Percentiles rank a stretch among this genome's conserved stretches.
Conservation (phyloP, 2,888 invertebrate species). For the Stenichneumon culpator region DNA sequence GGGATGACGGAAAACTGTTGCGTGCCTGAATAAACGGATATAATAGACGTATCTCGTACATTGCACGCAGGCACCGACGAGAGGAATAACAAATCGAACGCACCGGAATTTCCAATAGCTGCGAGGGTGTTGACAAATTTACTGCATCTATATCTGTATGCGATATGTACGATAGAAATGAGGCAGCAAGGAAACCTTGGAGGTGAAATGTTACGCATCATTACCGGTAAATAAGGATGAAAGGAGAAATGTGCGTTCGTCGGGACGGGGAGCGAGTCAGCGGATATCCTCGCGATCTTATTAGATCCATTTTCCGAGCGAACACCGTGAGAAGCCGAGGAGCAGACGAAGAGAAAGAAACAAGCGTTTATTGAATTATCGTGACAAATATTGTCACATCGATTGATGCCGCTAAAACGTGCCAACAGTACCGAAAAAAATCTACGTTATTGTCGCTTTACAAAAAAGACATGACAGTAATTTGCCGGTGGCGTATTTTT, state of each 20-base stretch:
- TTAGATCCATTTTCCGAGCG: background rate
- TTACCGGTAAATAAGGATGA: constrained; percentile 19
- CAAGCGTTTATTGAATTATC: background rate
- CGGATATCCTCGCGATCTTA: background rate
- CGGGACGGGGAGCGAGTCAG: background rate
- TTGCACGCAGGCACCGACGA: constrained; percentile 9
- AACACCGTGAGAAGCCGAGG: background rate
- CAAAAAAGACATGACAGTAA: no score
- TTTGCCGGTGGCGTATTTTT: no score
- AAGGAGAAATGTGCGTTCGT: background rate
- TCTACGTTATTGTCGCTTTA: no score
- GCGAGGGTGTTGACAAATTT: background rate
- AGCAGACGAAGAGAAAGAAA: background rate
- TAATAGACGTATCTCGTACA: constrained; percentile 20
- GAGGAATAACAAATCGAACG: constrained; percentile 7
- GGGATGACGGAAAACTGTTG: constrained; percentile 20
- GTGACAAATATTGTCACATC: background rate
- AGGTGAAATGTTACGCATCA: background rate
- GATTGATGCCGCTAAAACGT: background rate
- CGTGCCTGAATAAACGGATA: constrained; percentile 21
- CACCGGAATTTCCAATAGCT: background rate
- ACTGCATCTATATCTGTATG: background rate
- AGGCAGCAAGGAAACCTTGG: background rate
- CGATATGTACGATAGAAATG: background rate
- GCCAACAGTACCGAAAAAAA: background rate